Evolutionary conservation across 2,113 vertebrate species (phyloP).

Genomic region (Fulmarus glacialis): DNA sequence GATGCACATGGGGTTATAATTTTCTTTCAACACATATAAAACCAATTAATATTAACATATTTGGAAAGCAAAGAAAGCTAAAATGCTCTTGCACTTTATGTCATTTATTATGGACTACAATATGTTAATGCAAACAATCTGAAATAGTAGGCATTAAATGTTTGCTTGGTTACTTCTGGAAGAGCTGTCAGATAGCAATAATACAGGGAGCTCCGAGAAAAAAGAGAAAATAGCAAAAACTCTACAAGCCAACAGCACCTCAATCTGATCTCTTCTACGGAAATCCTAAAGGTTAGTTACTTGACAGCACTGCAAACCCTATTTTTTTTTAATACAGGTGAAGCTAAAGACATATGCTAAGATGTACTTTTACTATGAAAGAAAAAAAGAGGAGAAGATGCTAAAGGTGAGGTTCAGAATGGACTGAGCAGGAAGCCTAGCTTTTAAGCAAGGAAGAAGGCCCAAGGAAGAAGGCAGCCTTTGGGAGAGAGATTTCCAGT

Average conservation of each 20-base stretch:
- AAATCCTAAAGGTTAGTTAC: background rate
- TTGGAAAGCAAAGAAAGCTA: background rate
- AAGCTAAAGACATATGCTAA: background rate
- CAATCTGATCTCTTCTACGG: background rate
- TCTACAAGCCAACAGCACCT: background rate
- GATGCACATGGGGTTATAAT: background rate
- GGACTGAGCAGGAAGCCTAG: background rate
- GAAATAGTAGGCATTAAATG: background rate
- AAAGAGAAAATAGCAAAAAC: background rate
- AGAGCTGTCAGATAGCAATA: background rate
- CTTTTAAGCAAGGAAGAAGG: constrained; percentile 54
- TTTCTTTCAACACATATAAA: background rate
- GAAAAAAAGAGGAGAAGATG: background rate
- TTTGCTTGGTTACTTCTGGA: constrained; percentile 9
- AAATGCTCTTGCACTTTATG: background rate
- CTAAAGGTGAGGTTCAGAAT: background rate
- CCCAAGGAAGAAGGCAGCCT: constrained; percentile 54
- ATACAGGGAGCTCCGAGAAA: background rate
- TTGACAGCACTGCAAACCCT: background rate
- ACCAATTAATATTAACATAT: background rate
- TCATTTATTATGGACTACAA: background rate
- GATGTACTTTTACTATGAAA: background rate
- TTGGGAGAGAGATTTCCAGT: constrained; percentile 58
- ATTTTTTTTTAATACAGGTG: background rate
- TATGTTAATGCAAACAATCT: background rate